Evolutionary conservation across 2,888 invertebrate genomes (phyloP).

Genomic region (Hirtodrosophila trivittata): DNA sequence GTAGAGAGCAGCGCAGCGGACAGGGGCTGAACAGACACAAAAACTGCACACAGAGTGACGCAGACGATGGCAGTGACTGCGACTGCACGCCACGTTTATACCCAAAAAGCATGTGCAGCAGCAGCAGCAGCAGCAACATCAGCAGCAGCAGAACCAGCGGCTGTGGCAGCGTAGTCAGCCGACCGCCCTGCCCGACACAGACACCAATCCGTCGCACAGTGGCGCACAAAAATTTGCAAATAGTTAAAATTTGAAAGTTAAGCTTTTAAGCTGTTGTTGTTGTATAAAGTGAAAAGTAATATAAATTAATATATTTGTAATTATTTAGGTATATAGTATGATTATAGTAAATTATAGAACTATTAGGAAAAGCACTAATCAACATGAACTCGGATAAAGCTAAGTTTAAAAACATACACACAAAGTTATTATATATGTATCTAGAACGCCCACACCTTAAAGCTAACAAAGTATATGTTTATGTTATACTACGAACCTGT

Average conservation of each 20-base stretch:
- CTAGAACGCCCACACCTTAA: too few relatives aligned
- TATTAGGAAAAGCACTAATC: too few relatives aligned
- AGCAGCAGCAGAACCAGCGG: constrained; percentile 18
- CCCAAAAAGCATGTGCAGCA: constrained; percentile 66
- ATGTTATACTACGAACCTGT: background rate
- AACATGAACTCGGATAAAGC: too few relatives aligned
- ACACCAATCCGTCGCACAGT: constrained; percentile 60
- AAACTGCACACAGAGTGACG: constrained; percentile 36
- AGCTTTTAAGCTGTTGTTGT: background rate
- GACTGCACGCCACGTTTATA: constrained; percentile 59
- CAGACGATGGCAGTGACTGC: constrained; percentile 33
- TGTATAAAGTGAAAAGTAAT: background rate
- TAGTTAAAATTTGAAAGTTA: constrained; percentile 13
- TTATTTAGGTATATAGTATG: background rate
- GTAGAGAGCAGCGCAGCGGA: constrained; percentile 43
- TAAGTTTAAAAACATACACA: too few relatives aligned
- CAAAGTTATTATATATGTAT: too few relatives aligned
- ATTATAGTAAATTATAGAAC: background rate
- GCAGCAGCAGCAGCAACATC: constrained; percentile 14
- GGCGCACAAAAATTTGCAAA: constrained; percentile 4
- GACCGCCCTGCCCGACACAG: constrained; percentile 59
- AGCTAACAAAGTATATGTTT: background rate
- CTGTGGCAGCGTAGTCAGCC: constrained; percentile 37
- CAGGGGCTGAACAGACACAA: constrained; percentile 34
- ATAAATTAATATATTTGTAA: background rate